phyloP scores from a whole-genome alignment of 2,113 vertebrate genomes.

The Pachycephala philippinensis region DNA sequence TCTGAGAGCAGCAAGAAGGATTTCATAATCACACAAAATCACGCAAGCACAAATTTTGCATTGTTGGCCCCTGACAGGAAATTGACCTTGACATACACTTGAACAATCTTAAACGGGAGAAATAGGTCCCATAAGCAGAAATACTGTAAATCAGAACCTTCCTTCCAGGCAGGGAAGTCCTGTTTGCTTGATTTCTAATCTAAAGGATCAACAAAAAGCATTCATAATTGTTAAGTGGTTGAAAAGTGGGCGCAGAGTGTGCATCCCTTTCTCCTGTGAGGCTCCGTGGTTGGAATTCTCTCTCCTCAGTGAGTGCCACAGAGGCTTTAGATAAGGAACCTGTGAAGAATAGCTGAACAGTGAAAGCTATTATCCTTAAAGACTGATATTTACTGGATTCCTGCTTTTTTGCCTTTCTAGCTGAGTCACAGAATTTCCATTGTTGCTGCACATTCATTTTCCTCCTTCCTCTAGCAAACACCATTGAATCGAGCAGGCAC shows the following conservation, averaged over 20 bases:
- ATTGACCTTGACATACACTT: neutral
- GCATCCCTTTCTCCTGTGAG: neutral
- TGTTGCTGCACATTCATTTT: neutral
- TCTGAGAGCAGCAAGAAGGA: neutral
- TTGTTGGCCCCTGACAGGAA: neutral
- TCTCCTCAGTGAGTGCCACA: neutral
- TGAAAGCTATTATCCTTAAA: constrained; percentile 10
- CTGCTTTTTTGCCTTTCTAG: constrained; percentile 19
- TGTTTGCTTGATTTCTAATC: neutral
- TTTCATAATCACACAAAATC: neutral
- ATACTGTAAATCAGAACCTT: neutral
- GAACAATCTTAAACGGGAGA: neutral
- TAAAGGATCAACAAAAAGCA: neutral
- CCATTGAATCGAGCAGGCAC: neutral
- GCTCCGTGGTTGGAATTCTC: neutral
- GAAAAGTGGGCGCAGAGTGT: neutral
- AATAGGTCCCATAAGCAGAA: neutral
- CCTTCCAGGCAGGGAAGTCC: neutral
- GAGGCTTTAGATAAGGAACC: constrained; percentile 10
- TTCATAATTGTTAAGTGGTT: neutral
- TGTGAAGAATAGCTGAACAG: neutral
- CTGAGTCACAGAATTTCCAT: constrained; percentile 21
- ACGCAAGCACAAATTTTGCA: neutral
- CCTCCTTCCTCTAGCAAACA: neutral
- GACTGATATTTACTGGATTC: constrained; percentile 35